phyloP scores from a whole-genome alignment of 1,140 invertebrate genomes.

The Dinoponera quadriceps region DNA sequence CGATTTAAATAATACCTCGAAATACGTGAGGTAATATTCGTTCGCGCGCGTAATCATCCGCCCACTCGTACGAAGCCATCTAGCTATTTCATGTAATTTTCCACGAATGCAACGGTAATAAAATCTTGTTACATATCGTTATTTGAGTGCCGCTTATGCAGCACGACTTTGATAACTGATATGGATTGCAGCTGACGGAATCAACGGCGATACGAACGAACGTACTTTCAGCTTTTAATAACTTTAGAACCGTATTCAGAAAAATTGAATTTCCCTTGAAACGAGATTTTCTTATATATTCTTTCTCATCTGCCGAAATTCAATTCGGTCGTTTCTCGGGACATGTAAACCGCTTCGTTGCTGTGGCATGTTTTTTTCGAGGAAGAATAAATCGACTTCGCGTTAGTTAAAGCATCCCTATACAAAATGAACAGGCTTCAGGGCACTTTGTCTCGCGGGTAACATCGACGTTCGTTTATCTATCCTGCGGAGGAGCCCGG shows the following conservation, averaged over 20 bases:
- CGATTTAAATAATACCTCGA: slow-evolving; percentile 36
- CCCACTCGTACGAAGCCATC: background rate
- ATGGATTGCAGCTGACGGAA: background rate
- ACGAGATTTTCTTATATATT: background rate
- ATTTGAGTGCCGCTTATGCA: background rate
- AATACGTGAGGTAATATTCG: slow-evolving; percentile 12
- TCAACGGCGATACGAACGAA: background rate
- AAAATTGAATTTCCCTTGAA: background rate
- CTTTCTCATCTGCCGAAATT: background rate
- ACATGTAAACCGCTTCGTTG: background rate
- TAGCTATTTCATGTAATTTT: background rate
- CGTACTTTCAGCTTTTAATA: background rate
- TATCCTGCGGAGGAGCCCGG: background rate
- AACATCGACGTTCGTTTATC: slow-evolving; percentile 1
- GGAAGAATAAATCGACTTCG: background rate
- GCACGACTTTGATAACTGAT: background rate
- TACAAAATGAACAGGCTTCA: background rate
- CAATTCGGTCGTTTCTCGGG: background rate
- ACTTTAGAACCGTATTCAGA: background rate
- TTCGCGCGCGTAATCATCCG: background rate
- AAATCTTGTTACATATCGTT: background rate
- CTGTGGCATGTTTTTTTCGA: background rate
- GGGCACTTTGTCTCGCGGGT: background rate
- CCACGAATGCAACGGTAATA: background rate
- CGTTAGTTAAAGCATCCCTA: background rate